phyloP scores from a whole-genome alignment of 1,140 invertebrate species.

The Drosophila equinoxialis region DNA sequence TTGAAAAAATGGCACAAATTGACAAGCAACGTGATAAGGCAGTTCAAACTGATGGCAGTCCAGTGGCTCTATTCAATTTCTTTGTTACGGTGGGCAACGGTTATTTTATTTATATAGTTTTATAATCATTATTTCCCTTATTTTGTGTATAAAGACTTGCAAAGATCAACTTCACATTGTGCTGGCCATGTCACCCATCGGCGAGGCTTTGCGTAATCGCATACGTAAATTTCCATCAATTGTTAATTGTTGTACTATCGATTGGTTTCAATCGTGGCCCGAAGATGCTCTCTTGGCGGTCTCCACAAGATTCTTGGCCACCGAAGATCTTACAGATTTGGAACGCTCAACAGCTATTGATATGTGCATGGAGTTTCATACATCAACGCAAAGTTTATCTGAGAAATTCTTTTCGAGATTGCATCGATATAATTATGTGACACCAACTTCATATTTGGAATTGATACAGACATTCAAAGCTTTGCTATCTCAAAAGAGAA shows the following conservation, averaged over 20 bases:
- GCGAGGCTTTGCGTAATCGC: conserved; percentile 91
- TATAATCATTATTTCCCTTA: background rate
- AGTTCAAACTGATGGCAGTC: conserved; percentile 95
- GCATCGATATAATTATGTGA: conserved; percentile 94
- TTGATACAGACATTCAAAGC: conserved; percentile 95
- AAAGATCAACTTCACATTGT: conserved; percentile 97
- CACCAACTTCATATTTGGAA: conserved; percentile 96
- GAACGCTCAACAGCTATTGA: conserved; percentile 90
- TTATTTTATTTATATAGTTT: background rate
- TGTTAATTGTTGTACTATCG: conserved; percentile 98
- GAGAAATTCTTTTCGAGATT: conserved; percentile 88
- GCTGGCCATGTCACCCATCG: conserved; percentile 96
- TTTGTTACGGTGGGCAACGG: conserved; percentile 87
- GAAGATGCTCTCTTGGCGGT: conserved; percentile 96
- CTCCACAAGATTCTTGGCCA: conserved; percentile 92
- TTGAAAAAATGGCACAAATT: conserved; percentile 96
- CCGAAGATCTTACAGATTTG: conserved; percentile 90
- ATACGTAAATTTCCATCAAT: conserved; percentile 97
- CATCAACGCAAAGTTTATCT: conserved; percentile 91
- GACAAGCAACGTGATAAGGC: conserved; percentile 95
- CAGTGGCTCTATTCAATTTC: conserved; percentile 95
- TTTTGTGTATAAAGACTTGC: conserved; percentile 85
- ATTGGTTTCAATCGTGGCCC: conserved; percentile 99
- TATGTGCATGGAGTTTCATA: conserved; percentile 96
- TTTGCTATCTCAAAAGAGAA: conserved; percentile 90